Conservation (phyloP, 64 coral and sea anemone genomes). For the Actinia equina region DNA sequence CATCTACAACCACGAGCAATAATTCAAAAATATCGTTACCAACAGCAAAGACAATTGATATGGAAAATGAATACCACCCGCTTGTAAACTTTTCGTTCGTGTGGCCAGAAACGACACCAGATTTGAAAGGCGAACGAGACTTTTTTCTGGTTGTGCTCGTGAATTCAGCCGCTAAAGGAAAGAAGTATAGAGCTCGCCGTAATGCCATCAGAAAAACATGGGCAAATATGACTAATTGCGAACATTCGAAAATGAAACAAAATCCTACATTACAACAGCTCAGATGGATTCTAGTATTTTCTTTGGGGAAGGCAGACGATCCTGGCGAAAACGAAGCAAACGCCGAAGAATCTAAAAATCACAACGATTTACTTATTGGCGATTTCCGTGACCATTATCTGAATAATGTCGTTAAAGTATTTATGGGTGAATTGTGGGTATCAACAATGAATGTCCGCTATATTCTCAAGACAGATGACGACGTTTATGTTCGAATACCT, state of each 20-base stretch:
- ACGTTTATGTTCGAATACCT: constrained; percentile 20
- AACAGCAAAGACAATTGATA: not conserved
- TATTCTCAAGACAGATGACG: constrained; percentile 11
- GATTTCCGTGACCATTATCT: constrained; percentile 6
- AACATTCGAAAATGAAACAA: not conserved
- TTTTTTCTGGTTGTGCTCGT: constrained; percentile 9
- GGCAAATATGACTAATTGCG: not conserved
- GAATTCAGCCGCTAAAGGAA: constrained; percentile 1
- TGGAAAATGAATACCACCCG: constrained; percentile 25
- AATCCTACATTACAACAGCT: not conserved
- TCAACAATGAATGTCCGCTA: not conserved
- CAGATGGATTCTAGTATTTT: constrained; percentile 3
- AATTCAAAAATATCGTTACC: not conserved
- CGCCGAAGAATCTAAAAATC: not conserved
- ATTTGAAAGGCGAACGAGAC: not conserved
- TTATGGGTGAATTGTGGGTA: constrained; percentile 7
- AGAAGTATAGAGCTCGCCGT: not conserved
- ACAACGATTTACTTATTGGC: constrained; percentile 15
- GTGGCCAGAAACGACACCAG: not conserved
- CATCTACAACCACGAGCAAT: not conserved
- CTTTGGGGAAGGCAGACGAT: not conserved
- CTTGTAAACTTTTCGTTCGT: not conserved
- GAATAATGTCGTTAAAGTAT: constrained; percentile 6
- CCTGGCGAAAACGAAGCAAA: not conserved
- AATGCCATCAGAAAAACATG: constrained; percentile 3